Percentiles rank a stretch among this genome's conserved stretches.
phyloP scores from a whole-genome alignment of 2,797 vertebrate genomes.

The Naso thynnoides region DNA sequence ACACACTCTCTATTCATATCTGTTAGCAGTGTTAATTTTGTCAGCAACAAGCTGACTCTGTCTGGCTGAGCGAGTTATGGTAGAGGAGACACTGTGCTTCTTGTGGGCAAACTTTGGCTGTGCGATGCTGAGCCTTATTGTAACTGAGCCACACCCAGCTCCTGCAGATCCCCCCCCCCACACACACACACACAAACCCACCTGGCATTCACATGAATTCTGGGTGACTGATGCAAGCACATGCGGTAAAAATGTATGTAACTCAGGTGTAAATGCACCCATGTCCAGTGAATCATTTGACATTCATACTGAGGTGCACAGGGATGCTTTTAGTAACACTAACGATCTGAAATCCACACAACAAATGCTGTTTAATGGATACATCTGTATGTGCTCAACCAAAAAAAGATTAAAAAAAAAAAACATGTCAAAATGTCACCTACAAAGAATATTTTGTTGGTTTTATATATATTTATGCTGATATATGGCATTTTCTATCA shows the following conservation, averaged over 20 bases:
- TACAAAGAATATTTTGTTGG: neutral
- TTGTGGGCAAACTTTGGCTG: constrained; percentile 43
- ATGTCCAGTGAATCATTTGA: constrained; percentile 31
- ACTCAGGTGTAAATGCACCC: constrained; percentile 27
- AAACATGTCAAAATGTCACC: neutral
- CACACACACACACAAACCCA: constrained; percentile 17
- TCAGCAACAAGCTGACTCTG: constrained; percentile 70
- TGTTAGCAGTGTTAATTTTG: constrained; percentile 59
- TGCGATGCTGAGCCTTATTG: constrained; percentile 25
- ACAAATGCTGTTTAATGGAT: neutral
- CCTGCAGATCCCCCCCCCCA: constrained; percentile 38
- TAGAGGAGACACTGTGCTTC: constrained; percentile 35
- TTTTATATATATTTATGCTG: too few species aligned
- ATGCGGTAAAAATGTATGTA: constrained; percentile 4
- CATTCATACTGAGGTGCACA: constrained; percentile 7
- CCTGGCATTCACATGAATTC: constrained; percentile 23
- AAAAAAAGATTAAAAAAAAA: neutral
- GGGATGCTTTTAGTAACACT: constrained; percentile 14
- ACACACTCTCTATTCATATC: constrained; percentile 73
- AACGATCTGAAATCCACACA: constrained; percentile 1
- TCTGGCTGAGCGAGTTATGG: constrained; percentile 46
- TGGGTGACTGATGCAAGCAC: constrained; percentile 15
- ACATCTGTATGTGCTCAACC: neutral
- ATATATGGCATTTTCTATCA: too few species aligned
- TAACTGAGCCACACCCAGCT: constrained; percentile 65